phyloP scores from a whole-genome alignment of 1,140 invertebrate species.

The Cherax destructor region DNA sequence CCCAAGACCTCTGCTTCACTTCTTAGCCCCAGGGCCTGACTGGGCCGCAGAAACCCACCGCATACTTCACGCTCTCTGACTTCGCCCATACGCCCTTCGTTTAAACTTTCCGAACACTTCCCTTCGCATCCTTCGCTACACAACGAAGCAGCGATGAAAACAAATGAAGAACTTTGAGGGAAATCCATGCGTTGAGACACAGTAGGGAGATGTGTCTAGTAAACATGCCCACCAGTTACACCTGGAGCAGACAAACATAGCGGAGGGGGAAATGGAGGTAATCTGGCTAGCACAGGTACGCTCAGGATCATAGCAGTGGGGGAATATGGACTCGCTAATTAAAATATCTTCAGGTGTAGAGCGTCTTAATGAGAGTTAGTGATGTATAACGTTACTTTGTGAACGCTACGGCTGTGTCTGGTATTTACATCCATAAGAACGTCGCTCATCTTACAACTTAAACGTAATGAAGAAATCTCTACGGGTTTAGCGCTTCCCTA shows the following conservation, averaged over 20 bases:
- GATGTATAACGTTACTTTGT: not conserved
- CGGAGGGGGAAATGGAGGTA: slow-evolving; percentile 43
- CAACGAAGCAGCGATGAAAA: not conserved
- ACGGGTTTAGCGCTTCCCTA: too few species aligned
- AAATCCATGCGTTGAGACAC: not conserved
- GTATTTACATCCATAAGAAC: too few species aligned
- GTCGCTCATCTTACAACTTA: too few species aligned
- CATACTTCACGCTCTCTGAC: slow-evolving; percentile 15
- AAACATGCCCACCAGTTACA: not conserved
- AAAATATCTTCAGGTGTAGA: slow-evolving; percentile 22
- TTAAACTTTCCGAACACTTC: not conserved
- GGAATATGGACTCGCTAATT: slow-evolving; percentile 53
- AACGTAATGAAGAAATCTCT: too few species aligned
- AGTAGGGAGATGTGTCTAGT: not conserved
- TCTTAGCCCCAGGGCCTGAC: slow-evolving; percentile 24
- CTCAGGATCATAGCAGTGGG: slow-evolving; percentile 38
- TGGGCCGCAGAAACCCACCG: slow-evolving; percentile 4
- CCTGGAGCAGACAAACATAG: slow-evolving; percentile 33
- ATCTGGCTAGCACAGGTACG: slow-evolving; percentile 46
- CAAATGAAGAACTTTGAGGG: not conserved
- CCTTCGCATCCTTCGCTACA: not conserved
- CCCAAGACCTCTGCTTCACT: slow-evolving; percentile 29
- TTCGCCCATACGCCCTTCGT: slow-evolving; percentile 13
- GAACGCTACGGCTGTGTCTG: too few species aligned
- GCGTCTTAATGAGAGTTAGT: too few species aligned